phyloP scores from a whole-genome alignment of 2,888 invertebrate genomes.

The Macaria notata region DNA sequence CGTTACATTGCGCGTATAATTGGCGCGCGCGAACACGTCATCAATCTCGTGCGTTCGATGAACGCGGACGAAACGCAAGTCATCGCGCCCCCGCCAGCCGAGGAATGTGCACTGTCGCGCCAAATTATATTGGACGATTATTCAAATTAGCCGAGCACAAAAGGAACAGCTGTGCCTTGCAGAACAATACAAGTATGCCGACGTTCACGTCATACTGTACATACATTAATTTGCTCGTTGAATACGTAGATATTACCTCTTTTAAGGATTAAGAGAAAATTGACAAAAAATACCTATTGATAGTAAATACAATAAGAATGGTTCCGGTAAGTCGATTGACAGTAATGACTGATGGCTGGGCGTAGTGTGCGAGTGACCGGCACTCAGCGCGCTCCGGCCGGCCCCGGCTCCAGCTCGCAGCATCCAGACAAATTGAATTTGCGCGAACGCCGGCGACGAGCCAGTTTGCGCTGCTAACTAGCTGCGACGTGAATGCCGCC shows the following conservation, averaged over 20 bases:
- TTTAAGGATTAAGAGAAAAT: no score
- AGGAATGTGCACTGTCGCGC: constrained; percentile 30
- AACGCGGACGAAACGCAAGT: constrained; percentile 62
- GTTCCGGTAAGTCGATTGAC: constrained; percentile 2
- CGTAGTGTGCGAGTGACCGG: constrained; percentile 36
- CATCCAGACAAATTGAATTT: constrained; percentile 77
- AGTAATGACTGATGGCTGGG: constrained; percentile 25
- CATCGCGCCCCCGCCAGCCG: constrained; percentile 48
- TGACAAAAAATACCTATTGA: no score
- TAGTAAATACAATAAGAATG: neutral
- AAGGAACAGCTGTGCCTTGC: constrained; percentile 10
- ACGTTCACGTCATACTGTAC: no score
- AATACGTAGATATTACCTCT: no score
- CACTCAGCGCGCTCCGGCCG: constrained; percentile 21
- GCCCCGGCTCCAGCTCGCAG: constrained; percentile 42
- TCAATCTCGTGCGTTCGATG: constrained; percentile 80
- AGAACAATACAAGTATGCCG: neutral
- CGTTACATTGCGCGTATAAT: constrained; percentile 78
- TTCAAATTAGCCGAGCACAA: constrained; percentile 25
- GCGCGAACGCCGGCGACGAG: constrained; percentile 71
- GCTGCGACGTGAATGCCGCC: constrained; percentile 71
- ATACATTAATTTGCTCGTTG: no score
- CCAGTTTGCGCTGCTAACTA: constrained; percentile 78
- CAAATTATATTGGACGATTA: constrained; percentile 29
- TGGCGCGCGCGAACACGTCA: constrained; percentile 68